Base-by-base conservation (phyloP, 1,140 invertebrate genomes). In the Cydia amplana region DNA sequence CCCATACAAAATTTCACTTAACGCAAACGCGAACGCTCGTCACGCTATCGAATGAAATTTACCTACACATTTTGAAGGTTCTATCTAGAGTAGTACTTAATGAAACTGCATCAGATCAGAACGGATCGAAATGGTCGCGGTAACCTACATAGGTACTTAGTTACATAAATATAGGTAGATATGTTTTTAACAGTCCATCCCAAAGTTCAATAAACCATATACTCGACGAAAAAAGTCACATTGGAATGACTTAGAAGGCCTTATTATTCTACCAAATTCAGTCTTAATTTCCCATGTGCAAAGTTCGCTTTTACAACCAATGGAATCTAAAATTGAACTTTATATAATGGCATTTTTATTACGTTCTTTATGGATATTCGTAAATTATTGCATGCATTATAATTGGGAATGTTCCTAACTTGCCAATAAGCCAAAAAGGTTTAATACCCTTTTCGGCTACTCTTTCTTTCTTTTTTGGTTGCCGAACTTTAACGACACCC, bases 401-500 rank as follows among this genome's bases (percentile, higher is more conserved):
- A 51, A 51, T 60, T 60, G 18, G 51, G 9, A 60, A 60, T 20
- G 20, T 60, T 51, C n/a, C 6, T 18, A 51, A 20, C 7, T 3
- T 60, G 55, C 20, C 55, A 23, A 10, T 60, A 60, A 60, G 55
- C 55, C 55, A 23, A 60, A 60, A 60, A 60, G 55, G 18, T 60
- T 55, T 1, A 60, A 23, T 23, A 60, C 55, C 6, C 23, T 60
- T n/a, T 60, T 60, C 20, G 18, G 9, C 20, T 60, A 9, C 9
- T 60, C n/a, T 20, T 49, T 16, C 16, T 49, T 49, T 49, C 32
- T 49, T 60, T 18, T 60, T 60, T 20, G 55, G n/a, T 7, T 23
- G 18, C 12, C 20, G 55, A 60, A 60, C 20, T 23, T 4, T 23
- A 51, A 18, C n/a, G n/a, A 51, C 16, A 51, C 49, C n/a, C n/a